Evolutionary conservation across 2,113 vertebrate species (phyloP).

Genomic region (Stomatorhinus ivindoensis): DNA sequence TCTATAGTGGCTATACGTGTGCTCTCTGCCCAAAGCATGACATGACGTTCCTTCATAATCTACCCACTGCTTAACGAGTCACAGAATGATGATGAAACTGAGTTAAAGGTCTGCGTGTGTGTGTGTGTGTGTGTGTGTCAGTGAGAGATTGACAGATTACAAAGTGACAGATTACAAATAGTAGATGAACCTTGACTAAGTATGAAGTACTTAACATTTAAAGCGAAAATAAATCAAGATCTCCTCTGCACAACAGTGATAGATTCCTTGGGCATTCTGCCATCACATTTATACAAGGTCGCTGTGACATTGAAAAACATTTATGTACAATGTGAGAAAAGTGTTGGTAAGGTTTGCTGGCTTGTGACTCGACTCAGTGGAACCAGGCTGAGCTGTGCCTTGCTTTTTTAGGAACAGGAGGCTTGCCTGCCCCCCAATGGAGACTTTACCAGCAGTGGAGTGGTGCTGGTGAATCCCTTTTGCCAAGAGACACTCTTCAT

Average conservation of each 20-base stretch:
- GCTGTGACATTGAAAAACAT: neutral
- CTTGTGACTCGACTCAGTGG: neutral
- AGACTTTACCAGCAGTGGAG: constrained; percentile 83
- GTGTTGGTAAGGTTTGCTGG: neutral
- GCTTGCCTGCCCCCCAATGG: constrained; percentile 87
- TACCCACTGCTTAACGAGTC: neutral
- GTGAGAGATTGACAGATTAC: neutral
- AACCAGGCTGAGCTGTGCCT: neutral
- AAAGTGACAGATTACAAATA: neutral
- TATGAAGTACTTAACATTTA: neutral
- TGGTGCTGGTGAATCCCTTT: constrained; percentile 98
- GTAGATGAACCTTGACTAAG: neutral
- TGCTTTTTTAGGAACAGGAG: constrained; percentile 77
- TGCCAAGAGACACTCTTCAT: constrained; percentile 93
- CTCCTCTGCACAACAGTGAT: neutral
- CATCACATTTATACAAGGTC: neutral
- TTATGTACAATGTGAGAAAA: neutral
- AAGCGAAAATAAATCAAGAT: neutral
- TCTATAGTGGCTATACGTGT: neutral
- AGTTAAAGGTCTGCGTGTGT: neutral
- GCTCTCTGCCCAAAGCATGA: neutral
- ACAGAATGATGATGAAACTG: neutral
- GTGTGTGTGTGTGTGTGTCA: neutral
- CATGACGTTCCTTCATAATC: neutral
- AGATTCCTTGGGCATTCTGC: neutral